A percentile compares a stretch with the other conserved stretches of the same genome.
phyloP scores from a whole-genome alignment of 2,113 vertebrate genomes.

The Panthera tigris region DNA sequence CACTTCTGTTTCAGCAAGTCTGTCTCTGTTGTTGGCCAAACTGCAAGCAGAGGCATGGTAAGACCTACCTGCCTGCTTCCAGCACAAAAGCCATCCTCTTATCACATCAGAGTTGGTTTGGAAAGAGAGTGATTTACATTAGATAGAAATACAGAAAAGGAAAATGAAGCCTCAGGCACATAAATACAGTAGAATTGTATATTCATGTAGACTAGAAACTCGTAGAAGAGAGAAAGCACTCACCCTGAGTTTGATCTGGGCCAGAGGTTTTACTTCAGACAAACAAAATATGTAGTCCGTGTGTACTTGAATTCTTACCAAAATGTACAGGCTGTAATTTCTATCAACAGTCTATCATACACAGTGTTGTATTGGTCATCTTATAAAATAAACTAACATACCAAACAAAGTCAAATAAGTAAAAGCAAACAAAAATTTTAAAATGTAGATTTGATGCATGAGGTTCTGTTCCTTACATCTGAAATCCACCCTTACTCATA shows the following conservation, averaged over 20 bases:
- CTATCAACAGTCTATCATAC: neutral
- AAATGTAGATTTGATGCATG: neutral
- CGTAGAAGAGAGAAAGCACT: neutral
- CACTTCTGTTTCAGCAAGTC: neutral
- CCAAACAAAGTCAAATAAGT: constrained; percentile 6
- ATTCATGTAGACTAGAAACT: neutral
- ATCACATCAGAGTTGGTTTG: neutral
- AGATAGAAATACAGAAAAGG: neutral
- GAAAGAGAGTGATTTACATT: neutral
- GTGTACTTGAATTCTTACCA: constrained; percentile 16
- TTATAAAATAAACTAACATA: constrained; percentile 25
- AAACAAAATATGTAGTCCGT: neutral
- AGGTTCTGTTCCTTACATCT: neutral
- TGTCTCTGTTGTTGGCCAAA: neutral
- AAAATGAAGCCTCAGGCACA: neutral
- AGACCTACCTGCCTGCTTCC: neutral
- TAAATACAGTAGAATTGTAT: neutral
- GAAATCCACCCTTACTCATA: neutral
- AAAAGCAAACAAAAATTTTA: neutral
- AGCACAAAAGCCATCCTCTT: neutral
- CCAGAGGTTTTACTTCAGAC: constrained; percentile 18
- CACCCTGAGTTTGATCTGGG: neutral
- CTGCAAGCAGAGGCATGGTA: neutral
- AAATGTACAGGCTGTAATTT: neutral
- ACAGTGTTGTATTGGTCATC: neutral